phyloP scores from a whole-genome alignment of 2,888 invertebrate genomes.

The Choristoneura rosaceana region DNA sequence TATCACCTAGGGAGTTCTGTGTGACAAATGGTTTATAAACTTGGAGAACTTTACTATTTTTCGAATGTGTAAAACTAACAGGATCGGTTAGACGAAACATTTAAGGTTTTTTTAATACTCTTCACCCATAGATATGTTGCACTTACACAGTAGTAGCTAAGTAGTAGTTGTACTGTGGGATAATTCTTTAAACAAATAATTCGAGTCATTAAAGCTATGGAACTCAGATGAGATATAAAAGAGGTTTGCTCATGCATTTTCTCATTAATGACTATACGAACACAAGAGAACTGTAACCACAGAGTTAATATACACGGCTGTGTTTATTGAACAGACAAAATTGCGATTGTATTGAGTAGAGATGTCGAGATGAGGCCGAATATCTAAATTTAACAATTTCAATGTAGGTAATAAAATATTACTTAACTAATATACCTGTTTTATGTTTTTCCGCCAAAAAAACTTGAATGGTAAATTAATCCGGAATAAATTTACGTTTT shows the following conservation, averaged over 20 bases:
- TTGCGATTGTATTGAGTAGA: background rate
- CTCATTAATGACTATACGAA: background rate
- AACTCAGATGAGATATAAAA: background rate
- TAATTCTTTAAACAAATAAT: background rate
- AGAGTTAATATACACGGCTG: background rate
- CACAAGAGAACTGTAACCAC: background rate
- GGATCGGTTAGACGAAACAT: background rate
- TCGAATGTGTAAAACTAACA: background rate
- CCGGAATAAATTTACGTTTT: constrained; percentile 5
- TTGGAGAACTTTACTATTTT: constrained; percentile 4
- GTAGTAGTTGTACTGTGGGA: too few relatives aligned
- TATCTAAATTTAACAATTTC: background rate
- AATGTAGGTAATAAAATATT: background rate
- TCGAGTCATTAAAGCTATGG: background rate
- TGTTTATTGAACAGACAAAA: too few relatives aligned
- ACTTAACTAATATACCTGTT: background rate
- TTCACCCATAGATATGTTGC: background rate
- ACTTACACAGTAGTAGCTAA: background rate
- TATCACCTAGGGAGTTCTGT: constrained; percentile 29
- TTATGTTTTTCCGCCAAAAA: background rate
- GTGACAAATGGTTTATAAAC: constrained; percentile 28
- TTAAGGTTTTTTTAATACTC: background rate
- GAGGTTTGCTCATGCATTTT: background rate
- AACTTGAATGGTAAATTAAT: background rate
- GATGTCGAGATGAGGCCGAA: background rate